Base-by-base conservation (phyloP, 1,140 invertebrate genomes). In the Drosophila nikananu region DNA sequence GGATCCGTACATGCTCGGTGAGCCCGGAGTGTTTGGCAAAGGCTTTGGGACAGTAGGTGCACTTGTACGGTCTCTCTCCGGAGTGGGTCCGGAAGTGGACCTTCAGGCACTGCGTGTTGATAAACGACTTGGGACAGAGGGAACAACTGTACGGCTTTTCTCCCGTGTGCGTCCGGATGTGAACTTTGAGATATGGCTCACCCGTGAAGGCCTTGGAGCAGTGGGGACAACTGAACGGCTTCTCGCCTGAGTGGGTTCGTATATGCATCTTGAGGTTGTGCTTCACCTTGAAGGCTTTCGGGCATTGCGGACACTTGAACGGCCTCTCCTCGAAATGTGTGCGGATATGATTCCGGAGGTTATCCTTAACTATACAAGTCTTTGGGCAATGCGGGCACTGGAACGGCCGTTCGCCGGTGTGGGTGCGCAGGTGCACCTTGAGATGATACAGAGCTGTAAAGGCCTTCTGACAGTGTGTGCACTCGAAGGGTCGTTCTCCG, bases 1-100 rank as follows among this genome's bases (percentile, higher is more conserved):
- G 51, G 19, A 52, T 52, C 5, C 51, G 51, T 2, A 54, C 30
- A 10, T 54, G 51, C n/a, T 54, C 51, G 6, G 51, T 54, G 1
- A 54, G 51, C 1, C 51, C 51, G 0, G 51, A 54, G 13, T 54
- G 51, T 5, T 54, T 54, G 19, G 51, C 51, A 17, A 54, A 54
- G 19, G 51, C 35, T 21, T 54, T 54, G 3, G 51, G 7, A 17
- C 51, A 54, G 30, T 35, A 21, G 30, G 13, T 35, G 13, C 51
- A 54, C 30, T 35, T 54, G 30, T 54, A 54, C 10, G 51, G 51
- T 9, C 51, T 32, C 19, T 54, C 51, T 4, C 51, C 51, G 19
- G 51, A 54, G 51, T 54, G 51, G 0, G 51, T 54, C n/a, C 51
- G 51, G 4, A 54, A 54, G 30, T 54, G 51, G 13, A 54, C 51